Percentiles rank a stretch among this genome's conserved stretches.
phyloP scores from a whole-genome alignment of 2,797 vertebrate genomes.

The Catharus ustulatus region DNA sequence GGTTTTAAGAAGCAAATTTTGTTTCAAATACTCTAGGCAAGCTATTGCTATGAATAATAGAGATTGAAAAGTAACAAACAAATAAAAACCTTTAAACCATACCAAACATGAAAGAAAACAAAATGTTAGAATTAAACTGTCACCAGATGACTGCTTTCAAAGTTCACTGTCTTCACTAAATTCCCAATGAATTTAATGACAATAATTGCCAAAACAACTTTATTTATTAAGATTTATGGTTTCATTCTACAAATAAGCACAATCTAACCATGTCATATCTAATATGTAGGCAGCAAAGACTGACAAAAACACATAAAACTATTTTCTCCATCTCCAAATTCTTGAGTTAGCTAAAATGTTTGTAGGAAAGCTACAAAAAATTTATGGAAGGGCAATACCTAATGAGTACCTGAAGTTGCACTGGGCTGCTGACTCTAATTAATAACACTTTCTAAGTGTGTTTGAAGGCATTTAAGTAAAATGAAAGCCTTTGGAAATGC shows the following conservation, averaged over 20 bases:
- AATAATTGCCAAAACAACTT: background rate
- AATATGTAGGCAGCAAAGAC: background rate
- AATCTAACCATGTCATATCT: background rate
- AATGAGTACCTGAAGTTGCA: conserved; percentile 59
- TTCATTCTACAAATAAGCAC: background rate
- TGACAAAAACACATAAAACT: conserved; percentile 11
- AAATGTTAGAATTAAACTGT: conserved; percentile 12
- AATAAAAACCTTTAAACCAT: background rate
- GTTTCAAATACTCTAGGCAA: background rate
- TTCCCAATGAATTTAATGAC: background rate
- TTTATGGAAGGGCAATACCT: conserved; percentile 21
- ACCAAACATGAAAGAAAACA: background rate
- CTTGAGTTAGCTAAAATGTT: conserved; percentile 31
- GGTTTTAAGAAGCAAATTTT: background rate
- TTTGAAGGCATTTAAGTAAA: conserved; percentile 57
- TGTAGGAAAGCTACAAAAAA: conserved; percentile 21
- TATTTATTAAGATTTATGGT: background rate
- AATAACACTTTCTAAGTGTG: conserved; percentile 55
- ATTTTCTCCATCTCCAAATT: conserved; percentile 24
- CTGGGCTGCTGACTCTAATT: conserved; percentile 39
- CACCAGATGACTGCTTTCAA: background rate
- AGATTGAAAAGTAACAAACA: background rate
- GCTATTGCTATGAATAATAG: background rate
- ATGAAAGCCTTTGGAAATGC: conserved; percentile 52
- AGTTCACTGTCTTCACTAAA: background rate